Base-by-base conservation (phyloP, 2,888 invertebrate species). In the Orchesellides sinensis region DNA sequence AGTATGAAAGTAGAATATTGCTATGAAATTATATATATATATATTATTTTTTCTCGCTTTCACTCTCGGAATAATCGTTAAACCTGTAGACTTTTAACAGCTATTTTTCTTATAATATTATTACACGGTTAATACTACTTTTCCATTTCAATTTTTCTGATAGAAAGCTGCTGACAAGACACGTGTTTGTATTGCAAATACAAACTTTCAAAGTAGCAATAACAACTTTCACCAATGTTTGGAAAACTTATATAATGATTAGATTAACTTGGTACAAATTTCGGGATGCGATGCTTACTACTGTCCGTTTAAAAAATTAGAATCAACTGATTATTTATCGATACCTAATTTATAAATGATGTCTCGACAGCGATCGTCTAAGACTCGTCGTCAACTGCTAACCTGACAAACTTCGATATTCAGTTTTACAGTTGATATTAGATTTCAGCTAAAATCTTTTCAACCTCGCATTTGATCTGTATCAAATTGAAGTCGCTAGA, bases 1-100 rank as follows among this genome's bases (percentile, higher is more conserved):
- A 19, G 78, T 78, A 78, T 69, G 78, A 78, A 78, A 78, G 78
- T 78, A 69, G 32, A 68, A 63, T 66, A 77, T 77, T 77, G 59
- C 77, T 66, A 56, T 27, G 68, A 77, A 77, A 68, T 59, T 78
- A 78, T 78, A 77, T 77, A 61, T 69, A n/a, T n/a, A n/a, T n/a
- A n/a, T n/a, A n/a, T n/a, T n/a, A n/a, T n/a, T n/a, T 75, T 56
- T 77, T 77, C 68, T 45, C 56, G 75, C 54, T 54, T 66, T 66
- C 54, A 56, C 75, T 66, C 75, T 68, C 59, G 68, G 45, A 54
- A 54, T 52, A 54, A 40, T 40, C 8, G 14, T 23, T 40, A 5
- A 8, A 10, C 14, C 40, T 40, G 40, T 40, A 14, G n/a, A 40
- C n/a, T n/a, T n/a, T 40, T 40, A 40, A 40, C n/a, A 40, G 10